Conservation (phyloP, 2,113 vertebrate species). For the Haemorhous mexicanus region DNA sequence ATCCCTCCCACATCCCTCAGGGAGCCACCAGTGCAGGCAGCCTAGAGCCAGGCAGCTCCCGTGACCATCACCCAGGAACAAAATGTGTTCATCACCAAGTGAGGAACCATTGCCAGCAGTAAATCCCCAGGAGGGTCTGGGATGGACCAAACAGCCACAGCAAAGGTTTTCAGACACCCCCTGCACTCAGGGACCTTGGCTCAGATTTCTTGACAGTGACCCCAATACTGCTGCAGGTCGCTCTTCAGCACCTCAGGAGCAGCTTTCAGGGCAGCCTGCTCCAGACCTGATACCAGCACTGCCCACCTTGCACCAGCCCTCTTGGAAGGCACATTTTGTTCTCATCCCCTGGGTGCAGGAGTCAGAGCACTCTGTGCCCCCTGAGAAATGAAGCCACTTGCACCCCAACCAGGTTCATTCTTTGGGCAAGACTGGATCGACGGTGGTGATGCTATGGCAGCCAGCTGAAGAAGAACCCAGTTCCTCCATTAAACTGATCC, state of each 20-base stretch:
- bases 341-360: neutral
- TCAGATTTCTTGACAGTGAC: neutral
- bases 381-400: neutral
- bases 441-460: rapidly evolving
- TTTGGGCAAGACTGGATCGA: neutral
- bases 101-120: rapidly evolving
- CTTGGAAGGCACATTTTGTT: rapidly evolving
- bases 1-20: rapidly evolving
- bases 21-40: neutral
- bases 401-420: neutral
- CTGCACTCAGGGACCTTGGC: rapidly evolving
- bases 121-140: neutral
- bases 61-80: neutral
- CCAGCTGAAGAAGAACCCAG: neutral
- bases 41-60: neutral
- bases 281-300: rapidly evolving
- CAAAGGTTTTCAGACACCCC: neutral
- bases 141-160: neutral
- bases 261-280: neutral
- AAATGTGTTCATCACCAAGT: rapidly evolving
- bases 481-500: neutral
- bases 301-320: rapidly evolving
- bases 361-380: neutral
- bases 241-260: neutral
- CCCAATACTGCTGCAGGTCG: rapidly evolving